A percentile compares a stretch with the other conserved stretches of the same genome.
phyloP scores from a whole-genome alignment of 1,140 invertebrate species.

The Lerema accius region DNA sequence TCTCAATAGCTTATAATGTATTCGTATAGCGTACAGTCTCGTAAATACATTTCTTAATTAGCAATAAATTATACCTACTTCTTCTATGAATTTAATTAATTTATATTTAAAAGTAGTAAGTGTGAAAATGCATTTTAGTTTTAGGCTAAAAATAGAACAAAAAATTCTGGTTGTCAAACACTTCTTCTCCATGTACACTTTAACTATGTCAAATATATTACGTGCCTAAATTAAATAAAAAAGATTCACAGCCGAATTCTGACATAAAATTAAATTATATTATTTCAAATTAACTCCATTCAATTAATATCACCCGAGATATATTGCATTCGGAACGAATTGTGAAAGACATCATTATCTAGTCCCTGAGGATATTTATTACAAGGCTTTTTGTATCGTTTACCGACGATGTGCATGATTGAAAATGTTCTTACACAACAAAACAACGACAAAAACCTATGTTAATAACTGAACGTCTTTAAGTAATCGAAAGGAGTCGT shows the following conservation, averaged over 20 bases:
- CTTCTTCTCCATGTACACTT: no score
- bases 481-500: neutral
- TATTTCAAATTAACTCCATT: no score
- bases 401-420: constrained; percentile 16
- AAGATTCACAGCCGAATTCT: no score
- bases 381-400: constrained; percentile 17
- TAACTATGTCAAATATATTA: no score
- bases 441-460: constrained; percentile 12
- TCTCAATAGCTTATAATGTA: constrained; percentile 3
- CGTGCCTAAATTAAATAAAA: no score
- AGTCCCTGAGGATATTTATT: constrained; percentile 23
- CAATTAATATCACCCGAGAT: neutral
- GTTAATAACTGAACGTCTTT: neutral
- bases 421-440: constrained; percentile 24
- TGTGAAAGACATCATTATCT: constrained; percentile 24
- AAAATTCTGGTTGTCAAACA: no score
- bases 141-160: no score
- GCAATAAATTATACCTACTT: no score
- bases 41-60: neutral
- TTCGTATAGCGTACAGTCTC: neutral
- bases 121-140: no score
- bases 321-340: constrained; percentile 14
- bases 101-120: no score
- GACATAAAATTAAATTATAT: no score
- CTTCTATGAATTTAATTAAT: no score